Base-by-base conservation (phyloP, 2,113 vertebrate species). In the Phocoena phocoena region DNA sequence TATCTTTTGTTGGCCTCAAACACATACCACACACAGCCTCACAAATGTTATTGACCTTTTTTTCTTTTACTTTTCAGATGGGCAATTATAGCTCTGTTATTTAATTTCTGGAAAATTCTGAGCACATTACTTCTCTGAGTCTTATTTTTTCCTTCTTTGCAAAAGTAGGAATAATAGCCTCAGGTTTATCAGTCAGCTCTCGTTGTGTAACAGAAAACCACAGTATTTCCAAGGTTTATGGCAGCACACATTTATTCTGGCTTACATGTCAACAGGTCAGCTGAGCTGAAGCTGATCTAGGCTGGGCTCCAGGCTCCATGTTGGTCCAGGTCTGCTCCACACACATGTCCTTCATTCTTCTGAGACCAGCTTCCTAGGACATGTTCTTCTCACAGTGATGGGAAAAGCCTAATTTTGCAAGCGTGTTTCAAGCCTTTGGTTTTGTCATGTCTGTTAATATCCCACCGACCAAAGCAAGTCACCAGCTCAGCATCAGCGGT, bases 31-130 rank as follows among this genome's bases (percentile, higher is more conserved):
- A 62, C 14, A 93, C 13, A 95, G 20, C 14, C 74, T 94, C 47
- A 82, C 68, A 88, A 82, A 86, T 89, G 55, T 55, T 50, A 65
- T 8, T 96, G 74, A 33, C 25, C n/a, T 13, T 90, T 86, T 38
- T 71, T 91, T 68, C 18, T 79, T 23, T 76, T 86, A 25, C n/a
- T 84, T 88, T 88, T 89, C 70, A 84, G 33, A 93, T 31, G 55
- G 26, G 25, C 47, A 62, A 38, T 83, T 90, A 38, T 13, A 63
- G 36, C 25, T 97, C 8, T 85, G 31, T 53, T 88, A 58, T 80
- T 92, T 88, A 85, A 92, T 95, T 97, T 71, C 53, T 93, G 36
- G 74, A 73, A 96, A 90, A 94, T 53, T 62, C 63, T 85, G 55
- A 82, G 17, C 70, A 47, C 36, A 23, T 70, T 62, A 77, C 36